phyloP scores from a whole-genome alignment of 2,797 vertebrate genomes.

The Enteromius afrohamiltoni region DNA sequence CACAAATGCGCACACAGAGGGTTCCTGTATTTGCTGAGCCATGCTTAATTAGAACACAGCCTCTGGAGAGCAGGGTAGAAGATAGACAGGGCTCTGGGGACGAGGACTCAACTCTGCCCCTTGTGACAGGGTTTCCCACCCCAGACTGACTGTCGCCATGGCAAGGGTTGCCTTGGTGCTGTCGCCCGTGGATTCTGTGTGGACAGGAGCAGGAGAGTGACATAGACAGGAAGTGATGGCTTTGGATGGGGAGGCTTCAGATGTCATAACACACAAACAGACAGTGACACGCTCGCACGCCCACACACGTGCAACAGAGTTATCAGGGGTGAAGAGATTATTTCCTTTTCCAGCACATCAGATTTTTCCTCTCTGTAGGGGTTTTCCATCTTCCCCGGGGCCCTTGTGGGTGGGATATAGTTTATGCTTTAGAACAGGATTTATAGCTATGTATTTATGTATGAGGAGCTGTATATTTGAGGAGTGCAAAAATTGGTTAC shows the following conservation, averaged over 20 bases:
- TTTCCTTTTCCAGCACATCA: constrained; percentile 31
- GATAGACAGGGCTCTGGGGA: constrained; percentile 54
- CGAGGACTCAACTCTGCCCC: constrained; percentile 37
- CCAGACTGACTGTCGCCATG: constrained; percentile 55
- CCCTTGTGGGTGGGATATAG: constrained; percentile 3
- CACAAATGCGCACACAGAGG: constrained; percentile 24
- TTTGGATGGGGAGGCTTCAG: constrained; percentile 51
- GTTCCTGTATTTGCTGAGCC: constrained; percentile 47
- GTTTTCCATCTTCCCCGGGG: constrained; percentile 23
- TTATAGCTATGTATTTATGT: constrained; percentile 34
- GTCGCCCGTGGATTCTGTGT: constrained; percentile 52
- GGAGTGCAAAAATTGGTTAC: constrained; percentile 26
- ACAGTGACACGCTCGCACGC: constrained; percentile 39
- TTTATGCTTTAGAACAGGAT: constrained; percentile 30
- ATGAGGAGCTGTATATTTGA: constrained; percentile 38
- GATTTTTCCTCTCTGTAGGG: constrained; percentile 36
- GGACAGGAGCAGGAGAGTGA: constrained; percentile 52
- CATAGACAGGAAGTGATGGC: constrained; percentile 61
- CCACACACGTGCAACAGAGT: constrained; percentile 39
- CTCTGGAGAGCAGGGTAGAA: constrained; percentile 44
- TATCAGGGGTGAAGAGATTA: constrained; percentile 42
- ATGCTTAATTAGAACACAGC: constrained; percentile 57
- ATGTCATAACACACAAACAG: constrained; percentile 51
- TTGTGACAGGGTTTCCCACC: constrained; percentile 54
- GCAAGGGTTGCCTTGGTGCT: constrained; percentile 53